Evolutionary conservation across 2,797 vertebrate genomes (phyloP), one percentile per base, ranked within the genome.

Genomic region (Amphiprion clarkii): DNA sequence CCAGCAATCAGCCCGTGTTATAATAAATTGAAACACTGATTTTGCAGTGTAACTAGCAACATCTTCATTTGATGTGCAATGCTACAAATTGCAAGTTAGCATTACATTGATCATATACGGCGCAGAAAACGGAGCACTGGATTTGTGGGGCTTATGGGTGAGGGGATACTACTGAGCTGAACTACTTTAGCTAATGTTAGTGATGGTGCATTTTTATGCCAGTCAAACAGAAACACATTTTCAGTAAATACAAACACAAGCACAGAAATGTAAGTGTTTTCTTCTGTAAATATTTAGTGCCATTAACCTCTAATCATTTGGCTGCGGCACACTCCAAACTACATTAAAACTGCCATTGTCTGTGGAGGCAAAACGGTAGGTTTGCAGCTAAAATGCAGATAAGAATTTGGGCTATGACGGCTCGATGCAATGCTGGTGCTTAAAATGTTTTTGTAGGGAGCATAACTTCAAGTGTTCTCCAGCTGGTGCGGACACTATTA

Each of bases 141-240:
- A 92, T 92, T 91, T 93, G 86, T 53, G 67, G 82, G 63, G 69
- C 75, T 74, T 52, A n/a, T 64, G 27, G 44, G 51, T 33, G 17
- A 9, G 33, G 44, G 39, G 40, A 27, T 13, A n/a, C 65, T 81
- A 31, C 51, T 27, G 25, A 42, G 48, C 6, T 62, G 23, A 66
- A 68, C 73, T 81, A 53, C 73, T 83, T 63, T 6, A 63, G 59
- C 58, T 83, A 70, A 69, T 62, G 81, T 88, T 86, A 87, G 81
- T 76, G 66, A 81, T 78, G 76, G 70, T 87, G 82, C 84, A 76
- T 80, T 88, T 83, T 53, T 70, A 64, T 61, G 42, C 54, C 71
- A 46, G 57, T 77, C 75, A 78, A 80, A 84, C 67, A 54, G 25
- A 80, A 33, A 55, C 62, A 75, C 52, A 81, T 61, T 59, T 52